Base-by-base conservation (phyloP, 2,888 invertebrate species). In the Drosophila algonquin region DNA sequence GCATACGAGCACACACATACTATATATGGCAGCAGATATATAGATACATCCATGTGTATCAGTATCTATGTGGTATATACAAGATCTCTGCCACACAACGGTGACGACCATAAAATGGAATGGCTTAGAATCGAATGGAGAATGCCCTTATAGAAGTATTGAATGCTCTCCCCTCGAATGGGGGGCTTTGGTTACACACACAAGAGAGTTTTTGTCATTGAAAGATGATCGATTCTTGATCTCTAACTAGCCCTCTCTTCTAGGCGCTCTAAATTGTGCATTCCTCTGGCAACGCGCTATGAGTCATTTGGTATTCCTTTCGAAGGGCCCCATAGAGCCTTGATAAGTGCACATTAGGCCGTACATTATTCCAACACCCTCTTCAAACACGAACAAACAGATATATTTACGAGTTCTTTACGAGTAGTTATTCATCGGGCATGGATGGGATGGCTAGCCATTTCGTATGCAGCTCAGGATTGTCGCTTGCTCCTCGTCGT, bases 391-490 rank as follows among this genome's bases (percentile, higher is more conserved):
- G 40, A 40, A 40, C 40, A 40, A 40, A 56, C 57, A 46, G 67
- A 56, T 74, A 54, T 24, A 68, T 57, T 56, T 53, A 35, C 35
- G 69, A 48, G 40, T 16, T 32, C 32, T 32, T 68, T 24, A 5
- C 24, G 24, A 5, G 71, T 73, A 40, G 47, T 50, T 75, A 56
- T 47, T 74, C 75, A 74, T 65, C 75, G 59, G 44, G 48, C 58
- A 46, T 47, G 24, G 24, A 24, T 24, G 24, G 24, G 24, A 24
- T 24, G 48, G 75, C 80, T 87, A 79, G 82, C 21, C 21, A 21
- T 89, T 89, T 73, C 70, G 89, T 87, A 85, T 85, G 80, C 85
- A 87, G 67, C 88, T 85, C 85, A 85, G 88, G 89, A 89, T 85
- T 82, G 86, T 89, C 79, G 89, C 89, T 65, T 89, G 83, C 83